These are phyloP conservation scores for Oxyruncus cristatus DNA, from an alignment of 2,113 vertebrate genomes.

Conservation along the genomic window DNA sequence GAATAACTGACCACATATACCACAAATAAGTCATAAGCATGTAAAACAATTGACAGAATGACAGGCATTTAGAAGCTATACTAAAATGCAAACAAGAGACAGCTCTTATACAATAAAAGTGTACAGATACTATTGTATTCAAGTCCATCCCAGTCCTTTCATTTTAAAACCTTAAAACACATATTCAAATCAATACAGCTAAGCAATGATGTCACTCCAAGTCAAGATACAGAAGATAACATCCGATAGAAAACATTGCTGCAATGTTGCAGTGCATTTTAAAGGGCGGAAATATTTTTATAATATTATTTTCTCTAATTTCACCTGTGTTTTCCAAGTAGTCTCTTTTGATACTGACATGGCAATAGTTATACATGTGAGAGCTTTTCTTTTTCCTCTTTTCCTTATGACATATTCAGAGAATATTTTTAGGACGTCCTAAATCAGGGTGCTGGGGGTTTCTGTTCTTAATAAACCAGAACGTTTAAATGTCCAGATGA, in stretches of 20 bases:
- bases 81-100: background rate
- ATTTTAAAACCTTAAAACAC: background rate
- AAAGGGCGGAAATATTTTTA: background rate
- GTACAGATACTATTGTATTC: background rate
- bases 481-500: background rate
- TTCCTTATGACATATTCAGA: background rate
- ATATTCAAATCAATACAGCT: background rate
- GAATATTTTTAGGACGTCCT: background rate
- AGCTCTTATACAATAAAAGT: background rate
- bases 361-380: background rate
- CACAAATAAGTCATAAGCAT: background rate
- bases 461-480: background rate
- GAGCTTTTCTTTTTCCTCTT: background rate
- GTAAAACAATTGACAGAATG: background rate
- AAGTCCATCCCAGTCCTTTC: background rate
- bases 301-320: background rate
- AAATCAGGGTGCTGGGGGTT: background rate
- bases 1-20: background rate
- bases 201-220: background rate
- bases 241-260: background rate
- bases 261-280: accelerated
- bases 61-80: background rate
- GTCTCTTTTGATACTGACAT: background rate
- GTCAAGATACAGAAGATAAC: background rate
- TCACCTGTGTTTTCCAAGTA: background rate